Evolutionary conservation across 2,113 vertebrate genomes (phyloP), one percentile per base, ranked within the genome.

Genomic region (Leiothrix lutea): DNA sequence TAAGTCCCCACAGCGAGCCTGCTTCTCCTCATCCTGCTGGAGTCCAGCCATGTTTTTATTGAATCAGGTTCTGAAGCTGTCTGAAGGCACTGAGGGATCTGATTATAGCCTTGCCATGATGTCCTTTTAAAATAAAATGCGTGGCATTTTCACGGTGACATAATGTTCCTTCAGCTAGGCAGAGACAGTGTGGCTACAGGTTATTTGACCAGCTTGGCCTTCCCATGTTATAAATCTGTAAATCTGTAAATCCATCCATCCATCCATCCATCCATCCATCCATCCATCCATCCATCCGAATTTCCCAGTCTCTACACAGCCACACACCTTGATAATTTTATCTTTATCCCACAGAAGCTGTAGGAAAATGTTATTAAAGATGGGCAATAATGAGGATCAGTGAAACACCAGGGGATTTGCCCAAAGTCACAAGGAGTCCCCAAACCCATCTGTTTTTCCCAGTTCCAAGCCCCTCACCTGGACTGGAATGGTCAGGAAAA

Each of bases 21-120:
- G 95, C 82, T 75, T 90, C 91, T 96, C 81, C 72, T 94, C 86
- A 83, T 51, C 47, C 47, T 75, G 60, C 90, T 95, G 95, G 91
- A 92, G 82, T 26, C 66, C 77, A 42, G 89, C 94, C 92, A 94
- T 86, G 88, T 79, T 96, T 95, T 92, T 92, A 94, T 77, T 92
- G 95, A 96, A 94, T 85, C 80, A 88, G 81, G 86, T 95, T 92
- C 93, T 92, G 91, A 97, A 90, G 91, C 91, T 92, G 83, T 95
- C 93, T 83, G n/a, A 73, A 95, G 93, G 94, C 95, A 88, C 88
- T 92, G 69, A 90, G 88, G 92, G 86, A 96, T 92, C 94, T 90
- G 93, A 94, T 96, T 96, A 92, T 88, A 75, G 92, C 86, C 60
- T 69, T 86, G 82, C 94, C 82, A 81, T 79, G 77, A 95, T 53